Percentiles rank a stretch among this genome's conserved stretches.
Conservation (phyloP, 30 jellyfish, hydroid and myxozoan species). For the Cassiopea xamachana region DNA sequence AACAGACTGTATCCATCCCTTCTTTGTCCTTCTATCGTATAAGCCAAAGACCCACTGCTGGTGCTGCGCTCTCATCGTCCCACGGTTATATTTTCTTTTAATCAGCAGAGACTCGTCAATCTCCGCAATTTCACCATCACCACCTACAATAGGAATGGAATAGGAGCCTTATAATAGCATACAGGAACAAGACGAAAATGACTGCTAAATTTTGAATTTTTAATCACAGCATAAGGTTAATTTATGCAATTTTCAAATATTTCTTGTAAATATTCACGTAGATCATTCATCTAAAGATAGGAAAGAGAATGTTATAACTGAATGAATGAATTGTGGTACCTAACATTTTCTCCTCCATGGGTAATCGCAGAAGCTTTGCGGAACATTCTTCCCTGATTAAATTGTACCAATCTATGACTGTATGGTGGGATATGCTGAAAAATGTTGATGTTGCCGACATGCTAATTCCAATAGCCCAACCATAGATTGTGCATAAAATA, state of each 20-base stretch:
- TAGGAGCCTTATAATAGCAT: no score
- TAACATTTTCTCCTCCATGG: slow-evolving; percentile 16
- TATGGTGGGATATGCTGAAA: background rate
- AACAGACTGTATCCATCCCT: slow-evolving; percentile 16
- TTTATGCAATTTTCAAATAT: no score
- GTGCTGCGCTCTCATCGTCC: slow-evolving; percentile 6
- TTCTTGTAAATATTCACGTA: no score
- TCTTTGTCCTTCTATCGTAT: background rate
- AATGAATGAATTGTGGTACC: background rate
- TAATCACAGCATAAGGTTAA: no score
- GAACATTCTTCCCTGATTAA: slow-evolving; percentile 45
- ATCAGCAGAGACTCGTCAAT: slow-evolving; percentile 11
- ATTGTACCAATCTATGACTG: background rate
- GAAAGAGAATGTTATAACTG: no score
- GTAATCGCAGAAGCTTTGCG: slow-evolving; percentile 34
- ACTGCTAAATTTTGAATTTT: no score
- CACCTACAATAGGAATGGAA: background rate
- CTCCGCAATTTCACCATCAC: background rate
- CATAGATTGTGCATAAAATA: background rate
- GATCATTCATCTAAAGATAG: no score
- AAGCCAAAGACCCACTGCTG: slow-evolving; percentile 53
- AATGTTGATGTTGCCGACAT: background rate
- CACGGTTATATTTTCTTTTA: slow-evolving; percentile 41
- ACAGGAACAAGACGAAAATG: no score
- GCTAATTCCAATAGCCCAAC: background rate